Evolutionary conservation across 2,888 invertebrate genomes (phyloP).

Genomic region (Deroplatys truncata): DNA sequence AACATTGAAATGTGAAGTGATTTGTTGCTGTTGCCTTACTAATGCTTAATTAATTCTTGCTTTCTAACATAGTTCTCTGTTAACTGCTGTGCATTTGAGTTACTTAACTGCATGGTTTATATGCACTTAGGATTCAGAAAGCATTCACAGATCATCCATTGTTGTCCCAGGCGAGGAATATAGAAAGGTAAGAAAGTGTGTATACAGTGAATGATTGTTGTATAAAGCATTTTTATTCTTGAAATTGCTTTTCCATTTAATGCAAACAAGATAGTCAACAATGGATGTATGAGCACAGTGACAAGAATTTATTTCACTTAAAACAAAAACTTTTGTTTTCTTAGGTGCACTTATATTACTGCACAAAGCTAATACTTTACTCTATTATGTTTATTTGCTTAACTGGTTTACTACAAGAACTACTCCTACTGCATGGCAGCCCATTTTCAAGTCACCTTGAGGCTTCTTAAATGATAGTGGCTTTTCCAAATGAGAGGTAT

Average conservation of each 20-base stretch:
- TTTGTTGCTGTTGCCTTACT: neutral
- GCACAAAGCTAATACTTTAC: too few species aligned
- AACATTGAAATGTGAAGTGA: neutral
- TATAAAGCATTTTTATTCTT: neutral
- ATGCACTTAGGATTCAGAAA: slow-evolving; percentile 23
- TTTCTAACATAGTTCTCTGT: neutral
- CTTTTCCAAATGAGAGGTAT: too few species aligned
- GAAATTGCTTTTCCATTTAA: neutral
- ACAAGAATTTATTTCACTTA: too few species aligned
- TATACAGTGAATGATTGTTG: neutral
- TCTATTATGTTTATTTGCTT: too few species aligned
- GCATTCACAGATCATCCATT: slow-evolving; percentile 23
- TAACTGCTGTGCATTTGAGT: neutral
- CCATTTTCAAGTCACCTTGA: too few species aligned
- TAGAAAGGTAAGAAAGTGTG: slow-evolving; percentile 23
- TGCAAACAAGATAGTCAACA: neutral
- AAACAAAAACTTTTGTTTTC: too few species aligned
- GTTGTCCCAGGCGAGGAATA: slow-evolving; percentile 20
- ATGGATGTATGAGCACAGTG: neutral
- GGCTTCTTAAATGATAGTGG: too few species aligned
- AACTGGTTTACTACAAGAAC: too few species aligned
- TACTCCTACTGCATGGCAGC: too few species aligned
- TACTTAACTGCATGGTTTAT: slow-evolving; percentile 24
- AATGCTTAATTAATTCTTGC: neutral
- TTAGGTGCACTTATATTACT: too few species aligned